A percentile compares a stretch with the other conserved stretches of the same genome.
These are phyloP conservation scores for Prinia subflava DNA, from an alignment of 2,113 vertebrate species.

Conservation along the genomic window DNA sequence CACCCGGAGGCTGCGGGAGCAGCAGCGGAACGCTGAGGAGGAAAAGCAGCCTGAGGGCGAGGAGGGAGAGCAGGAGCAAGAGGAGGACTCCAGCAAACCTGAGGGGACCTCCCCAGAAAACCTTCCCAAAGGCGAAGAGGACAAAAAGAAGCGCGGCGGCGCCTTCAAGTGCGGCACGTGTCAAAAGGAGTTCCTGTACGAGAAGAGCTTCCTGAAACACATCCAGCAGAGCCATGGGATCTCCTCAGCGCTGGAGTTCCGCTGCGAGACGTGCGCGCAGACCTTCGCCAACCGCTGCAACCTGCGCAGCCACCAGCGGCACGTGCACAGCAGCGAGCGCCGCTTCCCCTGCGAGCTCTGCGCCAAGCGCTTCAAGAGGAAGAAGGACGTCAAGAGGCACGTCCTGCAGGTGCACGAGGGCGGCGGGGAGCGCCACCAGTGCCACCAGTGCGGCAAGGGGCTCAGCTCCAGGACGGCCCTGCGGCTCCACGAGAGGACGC, in stretches of 20 bases:
- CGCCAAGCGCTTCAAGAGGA: conserved; percentile 92
- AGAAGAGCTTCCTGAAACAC: conserved; percentile 82
- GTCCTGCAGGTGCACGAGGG: conserved; percentile 94
- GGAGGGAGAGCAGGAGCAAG: conserved; percentile 19
- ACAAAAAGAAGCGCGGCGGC: conserved; percentile 55
- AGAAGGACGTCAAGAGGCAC: conserved; percentile 94
- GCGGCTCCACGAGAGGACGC: conserved; percentile 88
- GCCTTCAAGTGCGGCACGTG: conserved; percentile 81
- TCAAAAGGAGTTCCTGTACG: conserved; percentile 70
- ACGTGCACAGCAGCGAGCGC: conserved; percentile 92
- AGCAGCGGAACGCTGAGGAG: conserved; percentile 60
- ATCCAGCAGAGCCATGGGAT: conserved; percentile 81
- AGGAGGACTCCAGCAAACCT: not conserved
- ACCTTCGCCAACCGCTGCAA: conserved; percentile 97
- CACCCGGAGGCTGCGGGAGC: conserved; percentile 68
- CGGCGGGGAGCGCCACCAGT: conserved; percentile 81
- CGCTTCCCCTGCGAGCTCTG: conserved; percentile 88
- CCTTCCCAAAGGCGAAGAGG: not conserved
- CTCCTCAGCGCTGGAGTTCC: conserved; percentile 78
- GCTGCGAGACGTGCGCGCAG: conserved; percentile 89
- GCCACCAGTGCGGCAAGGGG: conserved; percentile 87
- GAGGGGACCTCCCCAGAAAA: not conserved
- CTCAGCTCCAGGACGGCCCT: conserved; percentile 93
- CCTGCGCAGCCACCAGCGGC: conserved; percentile 91
- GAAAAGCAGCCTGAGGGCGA: not conserved